A percentile compares a stretch with the other conserved stretches of the same genome.
Conservation (phyloP, 2,888 invertebrate species). For the Tupiocoris notatus region DNA sequence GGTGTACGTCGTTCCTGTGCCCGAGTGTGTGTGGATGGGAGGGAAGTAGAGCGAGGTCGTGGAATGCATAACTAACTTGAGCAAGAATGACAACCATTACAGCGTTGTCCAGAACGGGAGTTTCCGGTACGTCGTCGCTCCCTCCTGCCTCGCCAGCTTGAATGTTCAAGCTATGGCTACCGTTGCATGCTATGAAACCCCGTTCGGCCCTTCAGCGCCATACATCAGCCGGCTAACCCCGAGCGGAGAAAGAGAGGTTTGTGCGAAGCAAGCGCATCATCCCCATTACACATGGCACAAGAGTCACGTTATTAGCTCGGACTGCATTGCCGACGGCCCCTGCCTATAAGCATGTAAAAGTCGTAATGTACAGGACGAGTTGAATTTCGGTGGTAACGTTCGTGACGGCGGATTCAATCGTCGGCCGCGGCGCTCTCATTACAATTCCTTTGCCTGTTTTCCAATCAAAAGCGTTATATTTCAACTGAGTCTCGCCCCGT, state of each 20-base stretch:
- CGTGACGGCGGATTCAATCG: background rate
- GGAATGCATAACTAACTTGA: conserved; percentile 39
- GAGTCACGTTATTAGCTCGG: conserved; percentile 24
- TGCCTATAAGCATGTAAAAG: background rate
- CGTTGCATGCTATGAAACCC: background rate
- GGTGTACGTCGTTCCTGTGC: too few species aligned
- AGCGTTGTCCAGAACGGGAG: conserved; percentile 28
- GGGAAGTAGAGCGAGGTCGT: conserved; percentile 4
- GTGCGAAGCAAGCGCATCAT: background rate
- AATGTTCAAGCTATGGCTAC: background rate
- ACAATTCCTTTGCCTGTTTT: conserved; percentile 7
- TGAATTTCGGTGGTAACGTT: background rate
- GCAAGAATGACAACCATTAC: conserved; percentile 37
- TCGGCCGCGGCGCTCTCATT: background rate
- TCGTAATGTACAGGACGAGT: conserved; percentile 16
- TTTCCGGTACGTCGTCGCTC: background rate
- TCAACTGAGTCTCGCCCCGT: background rate
- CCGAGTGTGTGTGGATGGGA: background rate
- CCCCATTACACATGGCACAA: background rate
- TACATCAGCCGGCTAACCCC: background rate
- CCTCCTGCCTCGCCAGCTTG: background rate
- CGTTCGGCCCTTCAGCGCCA: background rate
- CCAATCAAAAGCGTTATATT: background rate
- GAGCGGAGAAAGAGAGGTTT: background rate
- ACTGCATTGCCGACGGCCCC: conserved; percentile 15